phyloP scores from a whole-genome alignment of 2,888 invertebrate species.

The Thelaira solivaga region DNA sequence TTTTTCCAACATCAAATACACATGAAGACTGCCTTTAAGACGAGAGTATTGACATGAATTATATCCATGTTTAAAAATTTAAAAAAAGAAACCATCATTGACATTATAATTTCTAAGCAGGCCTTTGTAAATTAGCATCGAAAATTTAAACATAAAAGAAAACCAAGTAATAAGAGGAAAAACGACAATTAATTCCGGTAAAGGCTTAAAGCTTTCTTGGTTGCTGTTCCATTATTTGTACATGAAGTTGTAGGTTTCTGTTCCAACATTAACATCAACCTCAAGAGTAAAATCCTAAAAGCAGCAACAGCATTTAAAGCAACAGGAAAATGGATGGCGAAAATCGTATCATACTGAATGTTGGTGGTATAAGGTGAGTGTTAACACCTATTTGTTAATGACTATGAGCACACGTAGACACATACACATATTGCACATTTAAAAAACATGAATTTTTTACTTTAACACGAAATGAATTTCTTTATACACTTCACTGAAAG shows the following conservation, averaged over 20 bases:
- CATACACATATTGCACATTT: not conserved
- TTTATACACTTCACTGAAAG: too few species aligned
- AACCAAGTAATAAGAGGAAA: not conserved
- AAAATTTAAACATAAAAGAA: too few species aligned
- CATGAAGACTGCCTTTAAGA: too few species aligned
- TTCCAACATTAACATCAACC: constrained; percentile 25
- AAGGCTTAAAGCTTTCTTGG: constrained; percentile 51
- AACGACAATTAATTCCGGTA: constrained; percentile 1
- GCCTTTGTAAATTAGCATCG: not conserved
- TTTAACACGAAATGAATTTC: too few species aligned
- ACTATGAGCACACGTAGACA: not conserved
- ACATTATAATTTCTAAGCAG: constrained; percentile 1
- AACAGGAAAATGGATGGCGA: constrained; percentile 86
- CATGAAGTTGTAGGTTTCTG: constrained; percentile 40
- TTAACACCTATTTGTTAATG: too few species aligned
- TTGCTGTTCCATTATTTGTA: constrained; percentile 42
- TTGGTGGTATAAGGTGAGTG: constrained; percentile 89
- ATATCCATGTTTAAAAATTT: not conserved
- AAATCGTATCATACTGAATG: constrained; percentile 95
- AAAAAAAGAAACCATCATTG: constrained; percentile 9
- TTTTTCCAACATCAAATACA: too few species aligned
- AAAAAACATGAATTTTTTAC: not conserved
- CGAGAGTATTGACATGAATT: too few species aligned
- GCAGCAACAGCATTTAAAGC: constrained; percentile 5
- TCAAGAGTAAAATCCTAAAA: not conserved